Percentiles rank a stretch among this genome's conserved stretches.
Conservation (phyloP, 2,888 invertebrate species). For the Oligia latruncula region DNA sequence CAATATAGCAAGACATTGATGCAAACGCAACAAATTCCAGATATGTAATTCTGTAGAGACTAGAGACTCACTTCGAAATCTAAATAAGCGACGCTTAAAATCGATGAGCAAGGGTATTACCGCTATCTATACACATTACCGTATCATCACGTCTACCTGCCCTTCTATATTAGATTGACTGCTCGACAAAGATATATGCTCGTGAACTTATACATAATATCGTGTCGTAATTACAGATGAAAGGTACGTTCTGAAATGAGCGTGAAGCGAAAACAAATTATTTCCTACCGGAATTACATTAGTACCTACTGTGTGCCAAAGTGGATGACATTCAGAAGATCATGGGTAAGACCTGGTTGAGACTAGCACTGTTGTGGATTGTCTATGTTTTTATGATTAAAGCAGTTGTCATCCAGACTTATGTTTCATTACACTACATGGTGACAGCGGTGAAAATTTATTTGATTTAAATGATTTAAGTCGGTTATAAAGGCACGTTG, state of each 20-base stretch:
- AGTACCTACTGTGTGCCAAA: too few species aligned
- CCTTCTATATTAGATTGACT: slow-evolving; percentile 17
- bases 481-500: too few species aligned
- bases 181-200: neutral
- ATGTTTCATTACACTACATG: too few species aligned
- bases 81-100: slow-evolving; percentile 12
- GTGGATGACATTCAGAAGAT: neutral
- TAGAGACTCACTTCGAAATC: neutral
- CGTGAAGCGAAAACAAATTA: slow-evolving; percentile 23
- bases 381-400: too few species aligned
- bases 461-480: too few species aligned
- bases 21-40: slow-evolving; percentile 20
- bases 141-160: slow-evolving; percentile 9
- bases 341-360: neutral
- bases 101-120: slow-evolving; percentile 35
- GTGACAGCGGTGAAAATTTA: too few species aligned
- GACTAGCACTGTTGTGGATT: neutral
- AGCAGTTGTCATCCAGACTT: too few species aligned
- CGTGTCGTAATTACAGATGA: slow-evolving; percentile 46
- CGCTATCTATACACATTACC: slow-evolving; percentile 27
- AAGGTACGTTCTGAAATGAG: slow-evolving; percentile 33
- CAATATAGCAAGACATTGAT: slow-evolving; percentile 17
- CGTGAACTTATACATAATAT: slow-evolving; percentile 4
- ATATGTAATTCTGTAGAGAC: neutral
- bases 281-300: neutral